A percentile compares a stretch with the other conserved stretches of the same genome.
Conservation (phyloP, 2,113 vertebrate species). For the Microtus richardsoni region DNA sequence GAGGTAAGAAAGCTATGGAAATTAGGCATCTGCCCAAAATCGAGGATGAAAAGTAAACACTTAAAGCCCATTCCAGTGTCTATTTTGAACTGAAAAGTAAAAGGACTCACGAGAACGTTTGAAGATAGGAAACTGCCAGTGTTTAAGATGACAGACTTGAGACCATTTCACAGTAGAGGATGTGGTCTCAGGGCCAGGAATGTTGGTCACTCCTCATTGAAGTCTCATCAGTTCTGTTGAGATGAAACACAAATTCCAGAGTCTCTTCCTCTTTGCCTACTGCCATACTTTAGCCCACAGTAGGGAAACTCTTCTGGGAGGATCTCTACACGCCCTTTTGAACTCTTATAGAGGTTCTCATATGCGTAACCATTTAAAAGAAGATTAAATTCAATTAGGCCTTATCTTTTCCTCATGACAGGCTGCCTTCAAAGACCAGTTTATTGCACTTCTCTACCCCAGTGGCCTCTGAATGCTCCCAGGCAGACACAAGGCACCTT, state of each 20-base stretch:
- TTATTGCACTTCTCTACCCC: background rate
- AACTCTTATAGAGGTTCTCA: conserved; percentile 56
- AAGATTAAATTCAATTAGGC: conserved; percentile 74
- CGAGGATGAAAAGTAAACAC: conserved; percentile 77
- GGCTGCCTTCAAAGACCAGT: conserved; percentile 30
- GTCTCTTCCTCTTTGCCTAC: background rate
- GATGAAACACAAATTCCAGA: conserved; percentile 49
- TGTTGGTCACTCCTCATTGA: background rate
- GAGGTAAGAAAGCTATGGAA: conserved; percentile 77
- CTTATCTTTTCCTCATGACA: conserved; percentile 24
- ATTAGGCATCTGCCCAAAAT: conserved; percentile 76
- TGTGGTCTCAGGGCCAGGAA: background rate
- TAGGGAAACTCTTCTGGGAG: background rate
- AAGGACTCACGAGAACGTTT: conserved; percentile 29
- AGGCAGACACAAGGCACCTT: background rate
- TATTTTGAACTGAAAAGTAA: conserved; percentile 70
- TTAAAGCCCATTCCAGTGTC: conserved; percentile 71
- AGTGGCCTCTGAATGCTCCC: background rate
- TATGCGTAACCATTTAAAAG: conserved; percentile 63
- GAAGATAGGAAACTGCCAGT: conserved; percentile 58
- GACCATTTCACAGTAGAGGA: conserved; percentile 37
- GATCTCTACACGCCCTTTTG: conserved; percentile 24
- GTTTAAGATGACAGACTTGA: conserved; percentile 47
- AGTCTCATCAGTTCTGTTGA: background rate
- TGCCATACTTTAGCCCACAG: background rate